Evolutionary conservation across 2,888 invertebrate genomes (phyloP).

Genomic region (Noctuana brunneofusca): DNA sequence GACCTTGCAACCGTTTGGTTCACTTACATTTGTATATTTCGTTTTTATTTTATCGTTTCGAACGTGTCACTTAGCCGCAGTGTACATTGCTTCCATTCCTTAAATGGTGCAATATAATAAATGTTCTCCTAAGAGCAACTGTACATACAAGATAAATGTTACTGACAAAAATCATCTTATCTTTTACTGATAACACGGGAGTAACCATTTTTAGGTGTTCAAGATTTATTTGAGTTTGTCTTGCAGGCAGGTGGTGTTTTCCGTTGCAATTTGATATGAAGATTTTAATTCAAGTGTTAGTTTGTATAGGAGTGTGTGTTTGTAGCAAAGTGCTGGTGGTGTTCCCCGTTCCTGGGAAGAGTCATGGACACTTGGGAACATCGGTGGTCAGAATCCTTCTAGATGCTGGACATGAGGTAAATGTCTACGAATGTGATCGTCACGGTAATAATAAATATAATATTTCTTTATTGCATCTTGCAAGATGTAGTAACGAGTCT

Average conservation of each 20-base stretch:
- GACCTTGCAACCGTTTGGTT: no score
- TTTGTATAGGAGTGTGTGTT: conserved; percentile 12
- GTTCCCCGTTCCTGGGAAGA: conserved; percentile 44
- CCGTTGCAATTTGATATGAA: not conserved
- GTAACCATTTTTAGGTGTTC: not conserved
- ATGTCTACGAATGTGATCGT: not conserved
- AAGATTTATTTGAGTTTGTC: not conserved
- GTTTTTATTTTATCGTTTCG: no score
- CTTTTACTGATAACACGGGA: not conserved
- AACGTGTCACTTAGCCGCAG: no score
- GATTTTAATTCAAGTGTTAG: not conserved
- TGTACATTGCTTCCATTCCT: no score
- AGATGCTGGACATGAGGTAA: conserved; percentile 45
- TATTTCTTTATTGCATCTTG: no score
- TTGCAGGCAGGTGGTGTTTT: not conserved
- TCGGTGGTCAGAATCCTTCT: conserved; percentile 43
- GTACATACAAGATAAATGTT: not conserved
- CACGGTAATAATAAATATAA: no score
- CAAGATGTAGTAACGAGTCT: no score
- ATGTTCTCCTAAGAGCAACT: not conserved
- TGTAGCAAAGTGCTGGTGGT: conserved; percentile 41
- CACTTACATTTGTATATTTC: no score
- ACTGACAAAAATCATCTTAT: not conserved
- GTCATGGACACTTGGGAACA: conserved; percentile 43
- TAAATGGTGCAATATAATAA: no score